These are phyloP conservation scores for Clarias magur DNA, from an alignment of 2,113 vertebrate genomes.

Conservation along the genomic window DNA sequence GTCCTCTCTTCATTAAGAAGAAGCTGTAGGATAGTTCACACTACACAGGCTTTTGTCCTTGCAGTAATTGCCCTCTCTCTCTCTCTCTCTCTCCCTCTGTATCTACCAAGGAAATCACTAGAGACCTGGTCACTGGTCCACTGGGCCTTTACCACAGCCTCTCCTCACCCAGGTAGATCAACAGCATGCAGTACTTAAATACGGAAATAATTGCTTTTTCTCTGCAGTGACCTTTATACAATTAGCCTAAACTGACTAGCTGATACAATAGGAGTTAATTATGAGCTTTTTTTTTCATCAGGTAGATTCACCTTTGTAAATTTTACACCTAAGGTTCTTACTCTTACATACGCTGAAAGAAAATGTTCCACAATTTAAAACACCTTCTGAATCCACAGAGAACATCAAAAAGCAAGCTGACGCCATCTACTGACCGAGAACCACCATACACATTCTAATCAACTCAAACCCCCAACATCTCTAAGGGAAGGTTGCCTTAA, in stretches of 20 bases:
- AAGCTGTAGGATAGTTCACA: constrained; percentile 71
- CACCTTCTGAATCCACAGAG: not conserved
- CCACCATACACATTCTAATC: not conserved
- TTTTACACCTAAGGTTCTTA: not conserved
- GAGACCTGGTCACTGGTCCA: constrained; percentile 37
- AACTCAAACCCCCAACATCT: constrained; percentile 38
- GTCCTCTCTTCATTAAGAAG: constrained; percentile 68
- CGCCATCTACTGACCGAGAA: constrained; percentile 62
- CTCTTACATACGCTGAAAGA: constrained; percentile 18
- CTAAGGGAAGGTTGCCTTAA: constrained; percentile 49
- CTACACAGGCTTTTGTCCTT: constrained; percentile 68
- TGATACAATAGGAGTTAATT: not conserved
- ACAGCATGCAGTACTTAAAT: constrained; percentile 1
- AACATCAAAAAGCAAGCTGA: constrained; percentile 29
- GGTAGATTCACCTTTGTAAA: not conserved
- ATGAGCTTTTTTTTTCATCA: not conserved
- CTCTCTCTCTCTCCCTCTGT: constrained; percentile 64
- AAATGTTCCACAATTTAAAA: constrained; percentile 5
- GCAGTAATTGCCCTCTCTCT: constrained; percentile 75
- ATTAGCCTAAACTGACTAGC: not conserved
- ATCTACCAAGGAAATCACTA: constrained; percentile 28
- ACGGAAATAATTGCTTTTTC: constrained; percentile 18
- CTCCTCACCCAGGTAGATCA: not conserved
- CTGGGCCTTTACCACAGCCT: constrained; percentile 23
- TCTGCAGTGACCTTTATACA: constrained; percentile 19